These are phyloP conservation scores for Seira ritae DNA, from an alignment of 2,888 invertebrate species.

Conservation along the genomic window DNA sequence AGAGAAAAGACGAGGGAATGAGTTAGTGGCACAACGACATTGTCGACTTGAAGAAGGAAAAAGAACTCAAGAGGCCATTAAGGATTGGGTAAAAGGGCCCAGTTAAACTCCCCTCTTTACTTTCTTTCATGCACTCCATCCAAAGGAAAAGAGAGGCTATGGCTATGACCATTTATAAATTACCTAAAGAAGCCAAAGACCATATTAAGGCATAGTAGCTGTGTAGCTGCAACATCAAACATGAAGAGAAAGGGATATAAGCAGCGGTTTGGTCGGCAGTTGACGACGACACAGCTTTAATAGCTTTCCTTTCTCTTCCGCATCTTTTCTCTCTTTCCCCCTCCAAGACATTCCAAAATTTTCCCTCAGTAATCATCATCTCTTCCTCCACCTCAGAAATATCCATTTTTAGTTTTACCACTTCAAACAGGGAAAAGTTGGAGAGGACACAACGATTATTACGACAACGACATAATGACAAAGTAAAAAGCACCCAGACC, in stretches of 20 bases:
- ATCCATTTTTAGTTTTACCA: conserved; percentile 26
- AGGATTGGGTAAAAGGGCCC: conserved; percentile 54
- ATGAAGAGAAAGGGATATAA: background rate
- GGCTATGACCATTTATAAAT: conserved; percentile 47
- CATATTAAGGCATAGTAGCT: background rate
- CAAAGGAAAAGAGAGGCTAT: background rate
- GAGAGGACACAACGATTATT: conserved; percentile 25
- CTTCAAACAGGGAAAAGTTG: conserved; percentile 23
- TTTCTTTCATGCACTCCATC: background rate
- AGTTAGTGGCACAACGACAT: conserved; percentile 7
- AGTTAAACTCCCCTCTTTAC: conserved; percentile 49
- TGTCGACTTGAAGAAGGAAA: conserved; percentile 33
- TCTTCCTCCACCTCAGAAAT: conserved; percentile 45
- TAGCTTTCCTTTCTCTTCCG: conserved; percentile 25
- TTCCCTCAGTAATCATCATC: conserved; percentile 41
- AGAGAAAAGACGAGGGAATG: conserved; percentile 7
- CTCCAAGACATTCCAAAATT: conserved; percentile 45
- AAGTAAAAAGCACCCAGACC: conserved; percentile 27
- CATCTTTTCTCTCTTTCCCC: conserved; percentile 18
- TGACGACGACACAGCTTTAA: conserved; percentile 44
- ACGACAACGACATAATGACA: conserved; percentile 36
- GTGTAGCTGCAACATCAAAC: background rate
- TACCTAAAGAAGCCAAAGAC: conserved; percentile 15
- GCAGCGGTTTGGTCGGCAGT: background rate
- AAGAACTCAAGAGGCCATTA: conserved; percentile 60